Percentiles rank a stretch among this genome's conserved stretches.
These are phyloP conservation scores for Pseudochirops cupreus DNA, from an alignment of 2,797 vertebrate species.

Conservation along the genomic window DNA sequence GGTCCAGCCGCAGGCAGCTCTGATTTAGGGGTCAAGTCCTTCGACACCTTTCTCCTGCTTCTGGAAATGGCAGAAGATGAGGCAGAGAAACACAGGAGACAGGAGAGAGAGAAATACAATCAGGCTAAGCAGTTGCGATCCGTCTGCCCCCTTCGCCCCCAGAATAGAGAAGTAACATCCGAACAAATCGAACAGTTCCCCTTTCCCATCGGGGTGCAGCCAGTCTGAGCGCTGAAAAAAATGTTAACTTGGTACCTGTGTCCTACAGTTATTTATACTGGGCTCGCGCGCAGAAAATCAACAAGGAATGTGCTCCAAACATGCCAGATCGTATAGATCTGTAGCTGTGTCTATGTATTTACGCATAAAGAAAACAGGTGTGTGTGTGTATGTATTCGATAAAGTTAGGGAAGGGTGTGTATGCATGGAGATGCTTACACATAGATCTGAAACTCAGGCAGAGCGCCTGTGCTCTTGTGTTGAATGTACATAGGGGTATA, in stretches of 20 bases:
- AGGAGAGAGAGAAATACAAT: slow-evolving; percentile 36
- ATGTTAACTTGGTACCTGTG: slow-evolving; percentile 12
- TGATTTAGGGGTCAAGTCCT: slow-evolving; percentile 85
- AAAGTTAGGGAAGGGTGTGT: not conserved
- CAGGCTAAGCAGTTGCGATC: slow-evolving; percentile 51
- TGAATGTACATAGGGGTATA: slow-evolving; percentile 45
- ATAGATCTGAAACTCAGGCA: not conserved
- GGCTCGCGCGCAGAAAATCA: slow-evolving; percentile 44
- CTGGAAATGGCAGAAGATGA: slow-evolving; percentile 78
- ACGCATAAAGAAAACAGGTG: slow-evolving; percentile 37
- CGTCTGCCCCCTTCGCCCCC: slow-evolving; percentile 12
- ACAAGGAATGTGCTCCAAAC: slow-evolving; percentile 62
- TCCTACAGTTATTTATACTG: slow-evolving; percentile 26
- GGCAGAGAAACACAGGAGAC: slow-evolving; percentile 42
- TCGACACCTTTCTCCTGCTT: slow-evolving; percentile 81
- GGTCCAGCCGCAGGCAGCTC: slow-evolving; percentile 78
- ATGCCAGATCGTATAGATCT: not conserved
- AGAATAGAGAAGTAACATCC: slow-evolving; percentile 14
- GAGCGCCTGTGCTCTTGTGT: not conserved
- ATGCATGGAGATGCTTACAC: not conserved
- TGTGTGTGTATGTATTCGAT: not conserved
- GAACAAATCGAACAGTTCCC: slow-evolving; percentile 62
- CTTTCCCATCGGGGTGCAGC: slow-evolving; percentile 7
- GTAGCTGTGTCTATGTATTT: slow-evolving; percentile 19
- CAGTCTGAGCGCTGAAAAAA: slow-evolving; percentile 15